Evolutionary conservation across 2,113 vertebrate species (phyloP), one percentile per base, ranked within the genome.

Genomic region (Notarius lentiginosus): DNA sequence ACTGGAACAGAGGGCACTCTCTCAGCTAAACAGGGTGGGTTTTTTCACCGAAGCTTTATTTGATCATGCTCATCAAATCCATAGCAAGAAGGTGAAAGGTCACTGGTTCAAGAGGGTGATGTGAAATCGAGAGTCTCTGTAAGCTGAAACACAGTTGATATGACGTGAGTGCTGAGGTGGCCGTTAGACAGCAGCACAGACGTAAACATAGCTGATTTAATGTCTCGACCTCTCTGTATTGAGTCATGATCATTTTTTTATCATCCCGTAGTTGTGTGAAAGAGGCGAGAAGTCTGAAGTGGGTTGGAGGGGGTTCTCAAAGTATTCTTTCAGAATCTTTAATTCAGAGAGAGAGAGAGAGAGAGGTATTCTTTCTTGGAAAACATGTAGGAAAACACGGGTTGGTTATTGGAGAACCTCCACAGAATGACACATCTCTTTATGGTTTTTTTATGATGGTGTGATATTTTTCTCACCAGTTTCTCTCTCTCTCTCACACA

Each of bases 341-440:
- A 88, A 87, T 85, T 88, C 84, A 4, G 17, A 56, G 27, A 56
- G 53, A 58, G 77, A 58, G 53, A 82, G 90, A 90, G 89, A 88
- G 86, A 88, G 92, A 92, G 90, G 90, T 90, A 87, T 92, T 90
- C 86, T 86, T 90, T 88, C 90, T 93, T 94, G 93, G 94, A 94
- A 66, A 80, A 77, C 41, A 65, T 77, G 86, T 92, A 88, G 94
- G 95, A 95, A 95, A 95, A 95, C 91, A 87, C 81, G 91, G 83
- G 92, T 94, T 94, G 90, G 90, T 87, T 93, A 87, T 87, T 94
- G 93, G 93, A 95, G 90, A 83, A 79, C 41, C 86, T 93, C 94
- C 93, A 94, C 88, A 49, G 83, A 88, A 88, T 95, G 94, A 94
- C 94, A 93, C 92, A 93, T 87, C 85, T 30, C 90, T 95, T 95